phyloP scores from a whole-genome alignment of 35 echinoderm and acorn worm genomes.

The Amphiura filiformis region DNA sequence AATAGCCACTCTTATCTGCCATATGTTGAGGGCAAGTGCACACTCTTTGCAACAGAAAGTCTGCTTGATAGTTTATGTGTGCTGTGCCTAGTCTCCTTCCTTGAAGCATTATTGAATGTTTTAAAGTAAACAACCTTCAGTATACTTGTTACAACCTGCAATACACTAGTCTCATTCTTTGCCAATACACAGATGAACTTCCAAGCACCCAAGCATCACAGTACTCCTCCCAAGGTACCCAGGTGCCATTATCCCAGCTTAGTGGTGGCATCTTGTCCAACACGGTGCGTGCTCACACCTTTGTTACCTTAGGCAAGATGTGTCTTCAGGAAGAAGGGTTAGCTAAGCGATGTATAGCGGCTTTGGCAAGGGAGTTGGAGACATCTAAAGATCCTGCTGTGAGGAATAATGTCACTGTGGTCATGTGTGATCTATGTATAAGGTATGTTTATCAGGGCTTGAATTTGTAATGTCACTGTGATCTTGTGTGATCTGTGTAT shows the following conservation, averaged over 20 bases:
- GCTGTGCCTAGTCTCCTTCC: no score
- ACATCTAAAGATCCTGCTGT: constrained; percentile 56
- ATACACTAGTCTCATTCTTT: no score
- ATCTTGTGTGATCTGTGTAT: constrained; percentile 97
- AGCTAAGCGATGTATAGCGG: constrained; percentile 86
- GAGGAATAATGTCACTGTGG: constrained; percentile 84
- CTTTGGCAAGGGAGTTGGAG: constrained; percentile 85
- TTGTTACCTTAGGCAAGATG: constrained; percentile 89
- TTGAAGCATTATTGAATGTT: no score
- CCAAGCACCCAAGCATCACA: constrained; percentile 54
- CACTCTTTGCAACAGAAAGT: no score
- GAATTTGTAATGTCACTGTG: constrained; percentile 67
- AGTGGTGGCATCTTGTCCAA: constrained; percentile 45
- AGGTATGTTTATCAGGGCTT: constrained; percentile 41
- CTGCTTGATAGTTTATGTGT: no score
- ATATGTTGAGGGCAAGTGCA: no score
- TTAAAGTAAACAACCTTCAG: no score
- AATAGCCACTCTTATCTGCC: no score
- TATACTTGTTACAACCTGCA: no score
- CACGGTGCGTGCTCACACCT: constrained; percentile 75
- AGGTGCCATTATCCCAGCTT: constrained; percentile 78
- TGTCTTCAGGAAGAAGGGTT: constrained; percentile 85
- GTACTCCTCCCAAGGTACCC: constrained; percentile 43
- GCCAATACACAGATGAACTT: constrained; percentile 15
- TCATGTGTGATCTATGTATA: constrained; percentile 96